phyloP scores from a whole-genome alignment of 2,797 vertebrate species.

The Molothrus aeneus region DNA sequence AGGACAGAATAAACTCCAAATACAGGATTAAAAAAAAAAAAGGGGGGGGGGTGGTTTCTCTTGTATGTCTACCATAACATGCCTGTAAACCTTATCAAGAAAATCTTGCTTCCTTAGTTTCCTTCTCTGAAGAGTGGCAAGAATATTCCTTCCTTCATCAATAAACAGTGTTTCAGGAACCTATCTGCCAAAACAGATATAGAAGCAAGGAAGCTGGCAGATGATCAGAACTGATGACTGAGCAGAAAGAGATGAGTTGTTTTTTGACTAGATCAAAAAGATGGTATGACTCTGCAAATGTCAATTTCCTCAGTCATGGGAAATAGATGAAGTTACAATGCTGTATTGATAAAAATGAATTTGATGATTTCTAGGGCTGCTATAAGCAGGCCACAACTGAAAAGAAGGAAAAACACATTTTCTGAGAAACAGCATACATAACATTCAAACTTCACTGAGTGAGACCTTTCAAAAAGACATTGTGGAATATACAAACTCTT shows the following conservation, averaged over 20 bases:
- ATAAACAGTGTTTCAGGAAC: neutral
- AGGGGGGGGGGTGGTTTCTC: accelerated
- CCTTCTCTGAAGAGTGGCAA: neutral
- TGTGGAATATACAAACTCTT: neutral
- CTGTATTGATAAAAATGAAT: neutral
- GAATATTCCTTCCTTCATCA: neutral
- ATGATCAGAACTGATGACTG: neutral
- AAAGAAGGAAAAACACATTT: neutral
- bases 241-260: neutral
- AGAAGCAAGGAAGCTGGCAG: neutral
- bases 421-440: neutral
- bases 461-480: neutral
- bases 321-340: neutral
- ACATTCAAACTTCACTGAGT: neutral
- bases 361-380: neutral
- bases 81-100: neutral
- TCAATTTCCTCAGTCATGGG: neutral
- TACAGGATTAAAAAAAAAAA: neutral
- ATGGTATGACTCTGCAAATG: neutral
- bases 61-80: neutral
- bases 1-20: neutral
- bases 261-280: neutral
- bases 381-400: neutral
- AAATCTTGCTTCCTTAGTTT: neutral
- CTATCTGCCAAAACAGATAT: neutral